Evolutionary conservation across 2,888 invertebrate species (phyloP).

Genomic region (Sarcophaga carnaria): DNA sequence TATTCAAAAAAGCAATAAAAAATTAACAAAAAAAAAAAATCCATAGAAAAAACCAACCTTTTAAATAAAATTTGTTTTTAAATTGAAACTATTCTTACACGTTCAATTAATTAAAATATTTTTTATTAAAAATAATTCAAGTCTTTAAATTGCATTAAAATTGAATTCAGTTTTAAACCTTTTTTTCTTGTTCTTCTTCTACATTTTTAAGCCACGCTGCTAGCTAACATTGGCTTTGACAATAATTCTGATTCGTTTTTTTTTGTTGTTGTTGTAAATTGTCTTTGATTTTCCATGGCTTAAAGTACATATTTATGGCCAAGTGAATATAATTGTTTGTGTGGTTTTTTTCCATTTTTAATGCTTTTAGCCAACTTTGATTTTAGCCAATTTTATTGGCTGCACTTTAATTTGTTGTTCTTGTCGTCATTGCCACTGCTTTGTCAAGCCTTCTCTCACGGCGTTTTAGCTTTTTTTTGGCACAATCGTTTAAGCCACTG

Average conservation of each 20-base stretch:
- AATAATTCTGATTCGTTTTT: slow-evolving; percentile 50
- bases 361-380: slow-evolving; percentile 16
- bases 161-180: background rate
- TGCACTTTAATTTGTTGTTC: slow-evolving; percentile 1
- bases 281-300: background rate
- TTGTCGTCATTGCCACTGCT: background rate
- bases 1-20: background rate
- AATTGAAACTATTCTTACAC: background rate
- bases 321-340: background rate
- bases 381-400: slow-evolving; percentile 41
- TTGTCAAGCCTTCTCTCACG: background rate
- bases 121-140: background rate
- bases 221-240: slow-evolving; percentile 66
- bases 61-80: background rate
- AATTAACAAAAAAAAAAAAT: background rate
- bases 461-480: background rate
- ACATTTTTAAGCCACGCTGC: background rate
- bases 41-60: background rate
- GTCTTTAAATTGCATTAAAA: background rate
- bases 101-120: background rate
- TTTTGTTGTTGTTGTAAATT: background rate
- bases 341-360: background rate
- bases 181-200: background rate
- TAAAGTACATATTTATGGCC: background rate
- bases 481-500: background rate